Conservation (phyloP, 2,797 vertebrate genomes). For the Pogoniulus pusillus region DNA sequence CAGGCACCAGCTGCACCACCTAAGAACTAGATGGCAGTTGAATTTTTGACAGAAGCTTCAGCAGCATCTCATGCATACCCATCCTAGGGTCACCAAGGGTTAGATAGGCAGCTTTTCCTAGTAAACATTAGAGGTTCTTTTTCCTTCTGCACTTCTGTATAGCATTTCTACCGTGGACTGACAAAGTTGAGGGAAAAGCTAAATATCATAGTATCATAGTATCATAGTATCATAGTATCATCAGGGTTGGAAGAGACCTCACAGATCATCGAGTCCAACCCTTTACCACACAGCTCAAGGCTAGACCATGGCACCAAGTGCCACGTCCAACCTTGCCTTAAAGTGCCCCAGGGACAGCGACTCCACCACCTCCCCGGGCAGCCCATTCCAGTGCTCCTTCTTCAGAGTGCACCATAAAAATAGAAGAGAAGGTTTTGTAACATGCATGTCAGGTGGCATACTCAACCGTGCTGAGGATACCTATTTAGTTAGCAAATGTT, state of each 20-base stretch:
- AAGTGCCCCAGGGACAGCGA: too few species aligned
- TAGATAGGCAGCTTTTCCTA: background rate
- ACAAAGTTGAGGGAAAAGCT: background rate
- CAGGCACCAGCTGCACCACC: background rate
- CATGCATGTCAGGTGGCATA: background rate
- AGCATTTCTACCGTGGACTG: background rate
- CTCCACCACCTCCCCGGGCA: too few species aligned
- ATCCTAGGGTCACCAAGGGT: background rate
- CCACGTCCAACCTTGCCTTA: too few species aligned
- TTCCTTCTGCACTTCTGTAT: background rate
- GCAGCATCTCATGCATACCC: background rate
- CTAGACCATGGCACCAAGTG: too few species aligned
- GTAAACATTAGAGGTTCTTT: background rate
- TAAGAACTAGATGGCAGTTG: background rate
- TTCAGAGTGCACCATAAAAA: background rate
- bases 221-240: too few species aligned
- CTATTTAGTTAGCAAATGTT: conserved; percentile 21
- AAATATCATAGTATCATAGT: too few species aligned
- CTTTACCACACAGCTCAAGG: too few species aligned
- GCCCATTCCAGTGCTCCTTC: too few species aligned
- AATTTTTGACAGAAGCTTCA: background rate
- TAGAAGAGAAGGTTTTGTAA: background rate
- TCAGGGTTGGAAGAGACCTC: too few species aligned
- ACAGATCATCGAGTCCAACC: too few species aligned
- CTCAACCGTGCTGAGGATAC: background rate